phyloP scores from a whole-genome alignment of 2,113 vertebrate genomes.

The Helogale parvula region DNA sequence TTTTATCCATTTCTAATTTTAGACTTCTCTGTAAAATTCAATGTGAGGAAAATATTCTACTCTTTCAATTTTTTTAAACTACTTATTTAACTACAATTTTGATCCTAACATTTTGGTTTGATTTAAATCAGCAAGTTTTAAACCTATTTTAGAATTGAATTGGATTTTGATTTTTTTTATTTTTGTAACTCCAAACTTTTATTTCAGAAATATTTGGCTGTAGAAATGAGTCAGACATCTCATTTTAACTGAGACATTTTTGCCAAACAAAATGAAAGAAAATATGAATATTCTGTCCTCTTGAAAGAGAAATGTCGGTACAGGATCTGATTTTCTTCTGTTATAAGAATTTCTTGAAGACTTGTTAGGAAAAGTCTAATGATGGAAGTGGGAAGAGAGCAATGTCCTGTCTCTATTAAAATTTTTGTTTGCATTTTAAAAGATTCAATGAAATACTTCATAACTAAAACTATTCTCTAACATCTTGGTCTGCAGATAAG shows the following conservation, averaged over 20 bases:
- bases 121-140: conserved; percentile 72
- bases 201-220: conserved; percentile 80
- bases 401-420: not conserved
- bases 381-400: not conserved
- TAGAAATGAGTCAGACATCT: conserved; percentile 81
- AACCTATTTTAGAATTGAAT: conserved; percentile 69
- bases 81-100: conserved; percentile 70
- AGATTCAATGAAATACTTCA: conserved; percentile 37
- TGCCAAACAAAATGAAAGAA: conserved; percentile 76
- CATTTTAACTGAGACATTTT: conserved; percentile 77
- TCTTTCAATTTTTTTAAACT: conserved; percentile 29
- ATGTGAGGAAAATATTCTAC: conserved; percentile 18
- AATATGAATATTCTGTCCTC: conserved; percentile 72
- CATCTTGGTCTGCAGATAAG: not conserved
- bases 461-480: conserved; percentile 11
- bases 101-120: conserved; percentile 71
- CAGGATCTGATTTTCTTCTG: conserved; percentile 40
- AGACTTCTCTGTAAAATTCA: conserved; percentile 22
- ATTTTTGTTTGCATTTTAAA: conserved; percentile 51
- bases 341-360: conserved; percentile 49
- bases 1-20: conserved; percentile 58
- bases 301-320: conserved; percentile 58
- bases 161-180: conserved; percentile 65
- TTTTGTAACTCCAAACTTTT: conserved; percentile 78
- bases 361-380: not conserved